These are phyloP conservation scores for Melanophora roralis DNA, from an alignment of 2,888 invertebrate species.

Conservation along the genomic window DNA sequence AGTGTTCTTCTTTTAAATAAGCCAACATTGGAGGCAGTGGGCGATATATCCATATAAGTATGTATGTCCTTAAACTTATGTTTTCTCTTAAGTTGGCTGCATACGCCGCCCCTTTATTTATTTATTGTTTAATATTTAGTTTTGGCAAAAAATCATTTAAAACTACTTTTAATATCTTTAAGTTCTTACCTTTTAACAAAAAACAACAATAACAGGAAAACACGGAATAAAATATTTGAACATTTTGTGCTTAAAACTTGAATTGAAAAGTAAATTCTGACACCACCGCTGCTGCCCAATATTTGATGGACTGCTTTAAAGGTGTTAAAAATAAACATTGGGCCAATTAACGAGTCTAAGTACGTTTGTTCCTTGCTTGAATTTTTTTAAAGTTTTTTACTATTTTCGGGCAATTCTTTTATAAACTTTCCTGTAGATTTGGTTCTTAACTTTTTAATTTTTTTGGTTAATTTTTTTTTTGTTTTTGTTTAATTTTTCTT, in stretches of 20 bases:
- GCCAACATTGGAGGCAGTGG: too few species aligned
- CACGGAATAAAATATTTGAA: constrained; percentile 11
- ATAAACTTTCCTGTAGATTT: too few species aligned
- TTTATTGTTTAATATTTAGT: too few species aligned
- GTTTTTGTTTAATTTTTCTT: not conserved
- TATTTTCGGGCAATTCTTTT: too few species aligned
- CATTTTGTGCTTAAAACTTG: not conserved
- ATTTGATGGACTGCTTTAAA: not conserved
- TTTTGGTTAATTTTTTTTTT: not conserved
- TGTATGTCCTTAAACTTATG: too few species aligned
- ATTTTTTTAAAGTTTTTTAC: not conserved
- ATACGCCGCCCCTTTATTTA: too few species aligned
- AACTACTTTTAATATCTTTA: too few species aligned
- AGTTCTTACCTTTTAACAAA: constrained; percentile 14
- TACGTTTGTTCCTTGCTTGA: not conserved
- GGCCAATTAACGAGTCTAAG: not conserved
- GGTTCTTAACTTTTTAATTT: too few species aligned
- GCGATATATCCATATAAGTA: too few species aligned
- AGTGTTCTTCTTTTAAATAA: too few species aligned
- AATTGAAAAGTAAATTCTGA: not conserved
- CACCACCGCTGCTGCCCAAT: not conserved
- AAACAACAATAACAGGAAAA: constrained; percentile 15
- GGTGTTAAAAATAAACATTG: constrained; percentile 25
- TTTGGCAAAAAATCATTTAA: too few species aligned
- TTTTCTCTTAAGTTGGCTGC: too few species aligned